Conservation (phyloP, 2,113 vertebrate species). For the Forbesichthys papilliferus region DNA sequence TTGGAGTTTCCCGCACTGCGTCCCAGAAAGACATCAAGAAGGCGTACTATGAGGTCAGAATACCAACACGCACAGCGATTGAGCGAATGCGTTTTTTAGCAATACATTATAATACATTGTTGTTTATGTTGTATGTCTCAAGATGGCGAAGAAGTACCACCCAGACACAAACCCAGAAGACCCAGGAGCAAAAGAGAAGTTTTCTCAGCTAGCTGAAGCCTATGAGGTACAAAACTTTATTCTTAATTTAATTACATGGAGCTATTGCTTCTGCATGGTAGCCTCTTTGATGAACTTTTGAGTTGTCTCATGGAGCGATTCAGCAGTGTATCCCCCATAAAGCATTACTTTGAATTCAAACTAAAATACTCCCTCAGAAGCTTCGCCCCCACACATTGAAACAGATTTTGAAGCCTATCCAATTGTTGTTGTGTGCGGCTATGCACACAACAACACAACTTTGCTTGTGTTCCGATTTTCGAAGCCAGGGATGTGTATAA, state of each 20-base stretch:
- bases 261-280: not conserved
- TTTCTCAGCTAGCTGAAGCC: slow-evolving; percentile 91
- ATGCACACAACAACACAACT: too few relatives aligned
- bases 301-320: not conserved
- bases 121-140: slow-evolving; percentile 10
- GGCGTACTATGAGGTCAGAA: slow-evolving; percentile 90
- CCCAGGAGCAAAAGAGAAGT: slow-evolving; percentile 94
- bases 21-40: slow-evolving; percentile 96
- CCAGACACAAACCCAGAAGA: slow-evolving; percentile 95
- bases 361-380: too few relatives aligned
- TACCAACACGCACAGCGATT: too few relatives aligned
- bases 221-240: slow-evolving; percentile 83
- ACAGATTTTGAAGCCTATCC: too few relatives aligned
- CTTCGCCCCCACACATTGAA: too few relatives aligned
- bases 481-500: too few relatives aligned
- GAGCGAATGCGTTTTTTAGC: too few relatives aligned
- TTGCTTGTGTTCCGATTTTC: too few relatives aligned
- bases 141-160: slow-evolving; percentile 97
- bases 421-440: too few relatives aligned
- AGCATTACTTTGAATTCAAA: not conserved
- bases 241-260: not conserved
- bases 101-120: not conserved
- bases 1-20: slow-evolving; percentile 85
- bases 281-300: not conserved
- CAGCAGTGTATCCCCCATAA: not conserved